Evolutionary conservation across 1,140 invertebrate species (phyloP).

Genomic region (Stenopsyche tienmushanensis): DNA sequence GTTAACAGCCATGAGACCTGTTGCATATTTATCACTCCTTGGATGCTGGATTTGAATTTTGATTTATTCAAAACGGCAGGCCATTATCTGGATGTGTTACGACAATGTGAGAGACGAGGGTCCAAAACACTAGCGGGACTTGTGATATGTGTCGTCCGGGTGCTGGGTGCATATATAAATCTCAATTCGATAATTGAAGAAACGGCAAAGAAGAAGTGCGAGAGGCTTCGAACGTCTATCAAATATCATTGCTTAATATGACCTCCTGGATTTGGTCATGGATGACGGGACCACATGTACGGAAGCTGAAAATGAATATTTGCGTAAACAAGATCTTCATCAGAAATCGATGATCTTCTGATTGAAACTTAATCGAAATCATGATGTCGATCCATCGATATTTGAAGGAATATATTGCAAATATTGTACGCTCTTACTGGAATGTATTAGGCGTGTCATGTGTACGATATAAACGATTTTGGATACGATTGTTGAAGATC

Average conservation of each 20-base stretch:
- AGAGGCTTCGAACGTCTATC: neutral
- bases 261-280: too few relatives aligned
- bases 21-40: conserved; percentile 34
- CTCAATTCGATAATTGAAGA: neutral
- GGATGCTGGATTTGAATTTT: conserved; percentile 32
- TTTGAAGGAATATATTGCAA: too few relatives aligned
- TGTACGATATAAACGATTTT: too few relatives aligned
- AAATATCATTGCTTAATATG: neutral
- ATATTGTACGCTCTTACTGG: too few relatives aligned
- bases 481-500: too few relatives aligned
- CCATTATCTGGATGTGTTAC: conserved; percentile 29
- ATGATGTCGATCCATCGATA: too few relatives aligned
- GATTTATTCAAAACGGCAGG: conserved; percentile 32
- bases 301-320: too few relatives aligned
- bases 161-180: neutral
- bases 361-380: too few relatives aligned
- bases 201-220: neutral
- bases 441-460: too few relatives aligned
- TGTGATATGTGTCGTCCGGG: neutral
- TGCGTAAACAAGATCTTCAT: too few relatives aligned
- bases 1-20: conserved; percentile 23
- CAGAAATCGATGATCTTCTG: too few relatives aligned
- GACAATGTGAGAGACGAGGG: conserved; percentile 19
- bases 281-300: too few relatives aligned
- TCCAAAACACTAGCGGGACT: neutral